Base-by-base conservation (phyloP, 2,797 vertebrate species). In the Triplophysa bombifrons region DNA sequence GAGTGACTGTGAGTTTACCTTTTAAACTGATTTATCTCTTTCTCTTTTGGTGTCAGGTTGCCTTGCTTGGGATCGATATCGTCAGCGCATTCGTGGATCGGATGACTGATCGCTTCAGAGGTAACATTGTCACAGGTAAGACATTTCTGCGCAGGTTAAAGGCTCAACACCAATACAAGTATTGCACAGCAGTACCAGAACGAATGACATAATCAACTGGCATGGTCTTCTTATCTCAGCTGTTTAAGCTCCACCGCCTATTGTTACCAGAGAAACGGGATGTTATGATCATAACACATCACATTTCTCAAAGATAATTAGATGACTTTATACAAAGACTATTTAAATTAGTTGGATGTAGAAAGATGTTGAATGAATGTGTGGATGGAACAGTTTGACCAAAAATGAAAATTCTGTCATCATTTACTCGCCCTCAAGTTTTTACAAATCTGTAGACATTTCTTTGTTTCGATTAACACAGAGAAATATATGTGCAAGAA, bases 1-100 rank as follows among this genome's bases (percentile, higher is more conserved):
- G 5, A 41, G 34, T 56, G 34, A 50, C 19, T 38, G 22, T 72
- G 58, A 25, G 12, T 76, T 13, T 34, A 51, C 1, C 34, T 60
- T 74, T 65, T 69, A n/a, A 67, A n/a, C 63, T 71, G 65, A 86
- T 81, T 8, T 64, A 27, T 83, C 19, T 55, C 38, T 85, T 65
- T 84, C 58, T 80, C 7, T 46, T 80, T 80, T 64, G 80, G 87
- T 86, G 86, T 12, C 88, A 99, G 97, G 96, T 99, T 84, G 93
- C 95, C 0, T 88, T 98, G 80, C 85, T 99, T 92, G 97, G 97
- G 85, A 93, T 99, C 80, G 96, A 98, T 87, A 94, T 98, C 88
- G 91, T 96, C 78, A 92, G 93, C 86, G 96, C 96, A 19, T 97
- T 99, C 87, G 94, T 96, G 27, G 89, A 95, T 83, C 96, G 96